Conservation (phyloP, 2,888 invertebrate species). For the Lomographa bimaculata region DNA sequence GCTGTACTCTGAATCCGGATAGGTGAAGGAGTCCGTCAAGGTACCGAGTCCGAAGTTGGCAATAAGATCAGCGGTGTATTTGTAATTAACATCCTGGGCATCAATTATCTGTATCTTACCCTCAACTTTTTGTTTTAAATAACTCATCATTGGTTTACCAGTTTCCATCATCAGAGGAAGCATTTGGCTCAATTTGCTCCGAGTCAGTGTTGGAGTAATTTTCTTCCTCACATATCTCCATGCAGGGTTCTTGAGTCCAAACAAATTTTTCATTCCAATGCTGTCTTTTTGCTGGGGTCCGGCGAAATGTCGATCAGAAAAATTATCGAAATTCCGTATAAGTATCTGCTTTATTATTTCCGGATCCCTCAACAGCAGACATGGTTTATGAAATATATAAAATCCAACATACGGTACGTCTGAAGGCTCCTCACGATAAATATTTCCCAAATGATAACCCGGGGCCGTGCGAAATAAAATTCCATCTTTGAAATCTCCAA, state of each 20-base stretch:
- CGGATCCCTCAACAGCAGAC: conserved; percentile 37
- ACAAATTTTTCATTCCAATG: conserved; percentile 39
- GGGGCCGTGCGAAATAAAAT: conserved; percentile 38
- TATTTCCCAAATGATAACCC: conserved; percentile 33
- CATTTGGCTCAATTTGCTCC: conserved; percentile 33
- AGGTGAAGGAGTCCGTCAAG: conserved; percentile 32
- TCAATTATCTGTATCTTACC: too few species aligned
- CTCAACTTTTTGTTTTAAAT: conserved; percentile 22
- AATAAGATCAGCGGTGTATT: conserved; percentile 37
- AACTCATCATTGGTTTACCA: conserved; percentile 34
- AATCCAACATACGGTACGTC: conserved; percentile 35
- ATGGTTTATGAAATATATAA: conserved; percentile 41
- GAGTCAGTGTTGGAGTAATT: too few species aligned
- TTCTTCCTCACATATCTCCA: conserved; percentile 23
- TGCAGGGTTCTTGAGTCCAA: conserved; percentile 37
- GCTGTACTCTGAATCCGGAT: conserved; percentile 33
- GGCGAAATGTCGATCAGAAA: conserved; percentile 37
- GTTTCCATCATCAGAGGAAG: conserved; percentile 36
- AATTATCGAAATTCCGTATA: conserved; percentile 34
- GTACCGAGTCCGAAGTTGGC: conserved; percentile 38
- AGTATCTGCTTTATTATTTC: conserved; percentile 39
- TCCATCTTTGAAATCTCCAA: conserved; percentile 40
- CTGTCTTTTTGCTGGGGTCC: conserved; percentile 38
- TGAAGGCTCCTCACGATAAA: background rate
- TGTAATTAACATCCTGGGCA: conserved; percentile 31